Evolutionary conservation across 2,113 vertebrate genomes (phyloP).

Genomic region (Lipotes vexillifer): DNA sequence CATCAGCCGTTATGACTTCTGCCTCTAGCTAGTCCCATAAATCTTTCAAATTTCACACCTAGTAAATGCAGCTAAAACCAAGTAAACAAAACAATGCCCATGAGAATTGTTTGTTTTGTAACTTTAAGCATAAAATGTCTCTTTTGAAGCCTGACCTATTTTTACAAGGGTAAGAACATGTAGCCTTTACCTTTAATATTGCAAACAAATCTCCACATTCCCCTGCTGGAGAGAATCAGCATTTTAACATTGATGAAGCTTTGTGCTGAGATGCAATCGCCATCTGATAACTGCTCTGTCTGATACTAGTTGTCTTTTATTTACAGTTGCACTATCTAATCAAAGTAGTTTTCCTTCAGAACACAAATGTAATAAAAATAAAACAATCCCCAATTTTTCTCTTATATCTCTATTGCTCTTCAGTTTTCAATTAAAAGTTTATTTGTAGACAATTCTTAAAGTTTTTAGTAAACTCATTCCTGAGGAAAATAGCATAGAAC

Average conservation of each 20-base stretch:
- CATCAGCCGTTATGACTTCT: slow-evolving; percentile 41
- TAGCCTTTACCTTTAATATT: slow-evolving; percentile 16
- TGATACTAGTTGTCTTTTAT: background rate
- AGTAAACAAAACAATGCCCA: slow-evolving; percentile 42
- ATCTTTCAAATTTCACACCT: slow-evolving; percentile 47
- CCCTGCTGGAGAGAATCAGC: background rate
- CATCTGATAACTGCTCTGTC: background rate
- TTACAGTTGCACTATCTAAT: background rate
- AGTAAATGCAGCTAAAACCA: slow-evolving; percentile 49
- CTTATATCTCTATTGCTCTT: background rate
- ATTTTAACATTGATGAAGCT: slow-evolving; percentile 24
- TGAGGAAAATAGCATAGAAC: background rate
- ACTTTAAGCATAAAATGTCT: slow-evolving; percentile 42
- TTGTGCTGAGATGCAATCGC: background rate
- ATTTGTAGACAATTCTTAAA: background rate
- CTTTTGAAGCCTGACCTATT: slow-evolving; percentile 52
- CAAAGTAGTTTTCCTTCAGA: slow-evolving; percentile 19
- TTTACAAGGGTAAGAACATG: slow-evolving; percentile 34
- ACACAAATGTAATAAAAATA: slow-evolving; percentile 26
- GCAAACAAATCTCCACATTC: background rate
- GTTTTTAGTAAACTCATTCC: background rate
- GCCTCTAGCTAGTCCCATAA: slow-evolving; percentile 27
- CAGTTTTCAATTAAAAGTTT: slow-evolving; percentile 41
- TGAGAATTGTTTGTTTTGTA: slow-evolving; percentile 45
- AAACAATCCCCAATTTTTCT: background rate